Conservation (phyloP, 2,113 vertebrate genomes). For the Calyptommatus sinebrachiatus region DNA sequence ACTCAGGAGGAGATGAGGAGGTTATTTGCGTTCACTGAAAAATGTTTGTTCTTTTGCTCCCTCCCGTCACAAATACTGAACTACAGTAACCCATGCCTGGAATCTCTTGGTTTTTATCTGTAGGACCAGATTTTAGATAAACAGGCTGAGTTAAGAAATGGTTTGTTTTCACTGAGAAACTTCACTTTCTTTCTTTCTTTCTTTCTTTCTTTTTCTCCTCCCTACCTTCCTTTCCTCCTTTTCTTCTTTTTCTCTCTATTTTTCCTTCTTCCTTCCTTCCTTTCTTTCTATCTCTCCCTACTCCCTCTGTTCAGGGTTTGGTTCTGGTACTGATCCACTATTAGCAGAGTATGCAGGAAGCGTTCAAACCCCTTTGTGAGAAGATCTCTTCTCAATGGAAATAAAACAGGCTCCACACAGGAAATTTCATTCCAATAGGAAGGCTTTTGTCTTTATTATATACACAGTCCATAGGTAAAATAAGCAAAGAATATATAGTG, state of each 20-base stretch:
- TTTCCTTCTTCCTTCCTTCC: not conserved
- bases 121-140: not conserved
- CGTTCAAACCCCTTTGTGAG: no score
- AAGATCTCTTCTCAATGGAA: no score
- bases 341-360: no score
- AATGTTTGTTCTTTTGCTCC: not conserved
- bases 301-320: no score
- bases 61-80: not conserved
- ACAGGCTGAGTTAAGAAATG: not conserved
- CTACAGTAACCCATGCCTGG: slow-evolving; percentile 15
- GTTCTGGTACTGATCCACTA: no score
- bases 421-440: no score
- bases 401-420: no score
- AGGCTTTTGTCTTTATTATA: no score
- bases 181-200: not conserved
- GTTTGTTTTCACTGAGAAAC: not conserved
- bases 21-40: slow-evolving; percentile 5
- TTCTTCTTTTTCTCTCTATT: not conserved
- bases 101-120: not conserved
- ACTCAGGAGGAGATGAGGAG: not conserved
- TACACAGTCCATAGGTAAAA: no score
- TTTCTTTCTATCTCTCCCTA: not conserved
- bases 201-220: not conserved
- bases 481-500: no score
- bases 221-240: no score